phyloP scores from a whole-genome alignment of 92 coral and sea anemone species.

The Meandrina meandrites region DNA sequence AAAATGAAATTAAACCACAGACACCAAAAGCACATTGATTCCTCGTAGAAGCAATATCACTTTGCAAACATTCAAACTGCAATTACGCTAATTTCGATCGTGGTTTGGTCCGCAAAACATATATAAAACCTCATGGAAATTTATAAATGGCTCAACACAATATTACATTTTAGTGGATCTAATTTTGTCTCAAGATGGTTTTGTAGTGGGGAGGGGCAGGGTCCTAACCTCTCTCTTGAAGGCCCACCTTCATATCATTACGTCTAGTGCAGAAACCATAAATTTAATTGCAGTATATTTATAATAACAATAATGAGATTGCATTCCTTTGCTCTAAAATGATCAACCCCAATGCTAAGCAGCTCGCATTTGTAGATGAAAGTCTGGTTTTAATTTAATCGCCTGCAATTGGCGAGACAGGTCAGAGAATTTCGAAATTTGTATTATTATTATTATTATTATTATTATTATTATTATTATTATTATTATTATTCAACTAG shows the following conservation, averaged over 20 bases:
- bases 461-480: neutral
- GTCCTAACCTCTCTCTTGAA: neutral
- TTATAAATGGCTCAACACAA: neutral
- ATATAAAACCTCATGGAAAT: neutral
- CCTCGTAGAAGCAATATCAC: neutral
- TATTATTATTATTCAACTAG: neutral
- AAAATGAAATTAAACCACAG: neutral
- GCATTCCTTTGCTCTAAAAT: neutral
- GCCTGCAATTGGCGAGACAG: neutral
- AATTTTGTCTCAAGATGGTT: neutral
- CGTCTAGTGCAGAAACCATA: neutral
- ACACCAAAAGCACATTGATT: neutral
- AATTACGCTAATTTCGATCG: neutral
- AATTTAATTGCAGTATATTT: neutral
- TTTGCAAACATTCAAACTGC: neutral
- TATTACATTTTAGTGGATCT: constrained; percentile 2
- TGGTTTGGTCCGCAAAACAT: neutral
- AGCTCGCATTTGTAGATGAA: neutral
- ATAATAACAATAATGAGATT: neutral
- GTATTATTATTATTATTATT: neutral
- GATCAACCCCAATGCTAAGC: neutral
- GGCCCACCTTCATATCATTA: neutral
- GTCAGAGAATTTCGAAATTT: neutral
- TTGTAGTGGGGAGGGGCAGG: neutral
- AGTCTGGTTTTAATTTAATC: neutral